phyloP scores from a whole-genome alignment of 53 echinoderm and acorn worm species.

The Luidia sarsii region DNA sequence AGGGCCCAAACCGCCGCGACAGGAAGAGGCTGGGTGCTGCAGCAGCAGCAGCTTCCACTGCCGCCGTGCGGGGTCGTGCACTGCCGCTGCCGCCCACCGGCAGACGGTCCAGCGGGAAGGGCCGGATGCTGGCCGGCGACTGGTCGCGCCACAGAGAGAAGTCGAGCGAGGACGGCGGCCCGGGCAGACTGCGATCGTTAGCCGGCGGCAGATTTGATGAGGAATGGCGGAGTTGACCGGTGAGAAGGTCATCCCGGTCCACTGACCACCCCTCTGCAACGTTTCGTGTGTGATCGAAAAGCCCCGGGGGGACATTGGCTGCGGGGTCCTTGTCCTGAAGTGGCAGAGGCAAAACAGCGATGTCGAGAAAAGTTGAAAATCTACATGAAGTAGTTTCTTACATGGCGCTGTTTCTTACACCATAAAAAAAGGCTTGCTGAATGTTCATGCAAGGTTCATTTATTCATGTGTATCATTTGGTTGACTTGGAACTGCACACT shows the following conservation, averaged over 20 bases:
- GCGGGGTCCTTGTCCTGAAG: neutral
- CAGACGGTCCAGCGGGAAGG: neutral
- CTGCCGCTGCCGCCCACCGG: neutral
- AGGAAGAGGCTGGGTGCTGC: neutral
- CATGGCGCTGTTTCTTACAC: no score
- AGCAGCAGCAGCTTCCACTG: neutral
- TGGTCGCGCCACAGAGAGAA: neutral
- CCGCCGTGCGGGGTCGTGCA: neutral
- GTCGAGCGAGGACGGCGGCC: neutral
- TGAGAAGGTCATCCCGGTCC: neutral
- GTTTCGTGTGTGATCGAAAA: conserved; percentile 7
- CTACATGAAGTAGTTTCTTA: no score
- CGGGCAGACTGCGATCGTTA: neutral
- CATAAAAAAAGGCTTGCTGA: no score
- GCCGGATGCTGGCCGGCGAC: neutral
- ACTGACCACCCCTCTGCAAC: neutral
- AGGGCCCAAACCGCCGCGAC: neutral
- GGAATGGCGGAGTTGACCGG: neutral
- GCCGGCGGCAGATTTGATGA: neutral
- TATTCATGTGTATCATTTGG: no score
- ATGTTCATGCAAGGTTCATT: no score
- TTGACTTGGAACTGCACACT: no score
- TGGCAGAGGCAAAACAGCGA: no score
- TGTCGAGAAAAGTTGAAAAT: no score
- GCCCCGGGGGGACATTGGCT: neutral